Evolutionary conservation across 1,140 invertebrate species (phyloP).

Genomic region (Cyclina sinensis): DNA sequence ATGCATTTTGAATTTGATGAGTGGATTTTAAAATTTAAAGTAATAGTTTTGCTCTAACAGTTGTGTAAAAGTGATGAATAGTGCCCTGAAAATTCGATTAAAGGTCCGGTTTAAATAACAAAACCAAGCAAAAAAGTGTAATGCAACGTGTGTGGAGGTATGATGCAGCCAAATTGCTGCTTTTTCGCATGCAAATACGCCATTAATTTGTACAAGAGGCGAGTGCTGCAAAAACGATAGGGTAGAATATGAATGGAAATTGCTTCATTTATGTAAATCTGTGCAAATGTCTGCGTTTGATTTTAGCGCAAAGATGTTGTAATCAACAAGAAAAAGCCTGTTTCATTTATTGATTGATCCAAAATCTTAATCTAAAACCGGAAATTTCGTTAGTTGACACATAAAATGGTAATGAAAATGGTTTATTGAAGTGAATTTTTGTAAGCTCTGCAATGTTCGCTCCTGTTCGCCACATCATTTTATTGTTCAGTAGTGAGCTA

Average conservation of each 20-base stretch:
- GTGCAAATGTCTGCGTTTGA: constrained; percentile 7
- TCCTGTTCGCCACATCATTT: not conserved
- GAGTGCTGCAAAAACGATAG: not conserved
- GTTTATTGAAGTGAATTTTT: constrained; percentile 27
- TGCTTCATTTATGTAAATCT: constrained; percentile 39
- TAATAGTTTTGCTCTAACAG: not conserved
- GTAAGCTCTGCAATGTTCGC: not conserved
- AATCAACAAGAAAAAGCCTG: constrained; percentile 1
- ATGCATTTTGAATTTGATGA: not conserved
- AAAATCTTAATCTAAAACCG: constrained; percentile 13
- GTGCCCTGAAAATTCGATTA: not conserved
- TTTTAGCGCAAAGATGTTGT: constrained; percentile 23
- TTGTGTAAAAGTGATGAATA: not conserved
- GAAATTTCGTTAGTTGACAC: constrained; percentile 8
- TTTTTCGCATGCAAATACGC: not conserved
- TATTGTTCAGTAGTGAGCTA: not conserved
- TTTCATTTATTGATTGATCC: constrained; percentile 23
- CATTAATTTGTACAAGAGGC: constrained; percentile 13
- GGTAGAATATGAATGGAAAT: constrained; percentile 29
- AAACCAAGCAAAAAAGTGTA: not conserved
- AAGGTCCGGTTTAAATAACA: constrained; percentile 19
- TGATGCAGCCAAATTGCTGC: not conserved
- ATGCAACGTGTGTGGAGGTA: not conserved
- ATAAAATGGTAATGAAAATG: constrained; percentile 35
- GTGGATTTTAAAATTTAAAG: not conserved